Evolutionary conservation across 2,113 vertebrate species (phyloP), one percentile per base, ranked within the genome.

Genomic region (Colossoma macropomum): DNA sequence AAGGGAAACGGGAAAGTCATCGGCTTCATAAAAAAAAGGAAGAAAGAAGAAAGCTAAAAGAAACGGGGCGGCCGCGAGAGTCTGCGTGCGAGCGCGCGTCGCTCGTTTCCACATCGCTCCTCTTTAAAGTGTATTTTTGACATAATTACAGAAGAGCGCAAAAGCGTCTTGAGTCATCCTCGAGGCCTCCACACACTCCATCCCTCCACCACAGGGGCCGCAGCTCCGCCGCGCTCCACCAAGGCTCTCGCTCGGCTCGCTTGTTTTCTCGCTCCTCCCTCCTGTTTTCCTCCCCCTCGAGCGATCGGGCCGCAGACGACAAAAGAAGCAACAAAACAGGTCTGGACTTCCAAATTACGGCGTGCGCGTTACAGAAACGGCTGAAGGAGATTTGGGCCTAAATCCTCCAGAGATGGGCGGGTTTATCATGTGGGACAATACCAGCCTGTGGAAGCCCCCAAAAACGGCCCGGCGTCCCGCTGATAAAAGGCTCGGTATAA

Each of bases 61-160:
- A 50, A 71, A 11, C 28, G 28, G 63, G 30, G 30, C 68, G 17
- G 32, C 32, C 0, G 66, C 8, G 68, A 12, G 66, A 82, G 86
- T 81, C 54, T 81, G 62, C 87, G 88, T 85, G 88, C 87, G 77
- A 77, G 71, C 68, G 90, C 75, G 88, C 87, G 70, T 83, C 86
- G 84, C 92, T 88, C 90, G 92, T 92, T 89, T 88, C 90, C 86
- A 88, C 80, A 89, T 92, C 85, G 84, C 85, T 91, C 87, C 89
- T 91, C 90, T 92, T 91, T 91, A 89, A 93, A 92, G 90, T 92
- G 87, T 92, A 91, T 92, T 90, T 90, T 89, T 89, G 82, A 84
- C 89, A 90, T 93, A 94, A 93, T 93, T 94, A 94, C 91, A 95
- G 92, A 92, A 93, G 86, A 78, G 87, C 68, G 63, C 81, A 85